These are phyloP conservation scores for Genyomyrus donnyi DNA, from an alignment of 2,113 vertebrate genomes.

Conservation along the genomic window DNA sequence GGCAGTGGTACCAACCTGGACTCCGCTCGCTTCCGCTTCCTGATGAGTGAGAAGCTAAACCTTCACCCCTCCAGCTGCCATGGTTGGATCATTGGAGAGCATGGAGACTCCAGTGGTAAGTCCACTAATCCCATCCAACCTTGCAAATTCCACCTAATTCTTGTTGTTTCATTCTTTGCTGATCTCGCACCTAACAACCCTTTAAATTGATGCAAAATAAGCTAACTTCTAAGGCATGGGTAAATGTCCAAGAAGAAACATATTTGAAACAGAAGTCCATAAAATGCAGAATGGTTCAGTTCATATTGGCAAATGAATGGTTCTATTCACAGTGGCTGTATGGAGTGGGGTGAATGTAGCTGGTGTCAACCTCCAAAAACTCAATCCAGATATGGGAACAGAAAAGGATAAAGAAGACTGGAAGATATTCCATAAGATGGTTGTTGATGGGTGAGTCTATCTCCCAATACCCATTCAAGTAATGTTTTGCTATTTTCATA, in stretches of 20 bases:
- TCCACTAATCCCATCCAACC: neutral
- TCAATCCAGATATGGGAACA: conserved; percentile 80
- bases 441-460: conserved; percentile 81
- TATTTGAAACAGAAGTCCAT: neutral
- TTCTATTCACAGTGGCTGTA: conserved; percentile 72
- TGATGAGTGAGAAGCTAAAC: conserved; percentile 85
- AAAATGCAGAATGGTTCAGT: neutral
- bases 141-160: neutral
- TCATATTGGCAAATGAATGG: neutral
- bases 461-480: neutral
- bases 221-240: neutral
- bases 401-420: conserved; percentile 82
- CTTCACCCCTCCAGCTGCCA: conserved; percentile 89
- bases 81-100: conserved; percentile 87
- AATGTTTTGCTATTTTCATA: neutral
- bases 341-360: conserved; percentile 96
- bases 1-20: conserved; percentile 96
- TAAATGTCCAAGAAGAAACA: neutral
- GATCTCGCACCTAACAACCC: neutral
- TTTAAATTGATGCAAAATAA: neutral
- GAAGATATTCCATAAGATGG: conserved; percentile 84
- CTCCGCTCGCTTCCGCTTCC: conserved; percentile 88
- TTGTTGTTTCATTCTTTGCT: neutral
- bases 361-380: conserved; percentile 76
- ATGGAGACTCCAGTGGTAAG: conserved; percentile 94